These are phyloP conservation scores for Pygathrix nemaeus DNA, from an alignment of 2,113 vertebrate species.

Conservation along the genomic window DNA sequence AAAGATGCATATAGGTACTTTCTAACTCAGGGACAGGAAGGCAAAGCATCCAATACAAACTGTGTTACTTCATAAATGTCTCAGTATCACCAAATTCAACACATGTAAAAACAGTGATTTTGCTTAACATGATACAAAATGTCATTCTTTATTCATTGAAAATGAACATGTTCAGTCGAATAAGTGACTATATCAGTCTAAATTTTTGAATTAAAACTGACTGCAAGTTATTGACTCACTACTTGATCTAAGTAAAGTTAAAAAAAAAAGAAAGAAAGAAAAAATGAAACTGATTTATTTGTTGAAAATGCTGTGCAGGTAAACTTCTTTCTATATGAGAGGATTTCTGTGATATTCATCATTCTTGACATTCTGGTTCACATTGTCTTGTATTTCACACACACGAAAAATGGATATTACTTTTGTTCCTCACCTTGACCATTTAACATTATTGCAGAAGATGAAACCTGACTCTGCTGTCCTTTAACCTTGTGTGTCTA, in stretches of 20 bases:
- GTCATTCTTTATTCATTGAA: background rate
- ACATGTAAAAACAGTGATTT: background rate
- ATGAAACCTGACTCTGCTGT: slow-evolving; percentile 67
- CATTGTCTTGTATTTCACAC: slow-evolving; percentile 51
- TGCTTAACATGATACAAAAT: background rate
- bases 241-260: background rate
- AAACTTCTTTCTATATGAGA: background rate
- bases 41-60: background rate
- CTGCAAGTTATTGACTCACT: background rate
- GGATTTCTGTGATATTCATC: slow-evolving; percentile 42
- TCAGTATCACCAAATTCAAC: background rate
- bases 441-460: slow-evolving; percentile 54
- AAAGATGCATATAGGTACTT: background rate
- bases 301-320: slow-evolving; percentile 26
- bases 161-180: background rate
- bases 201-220: background rate
- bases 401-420: slow-evolving; percentile 50
- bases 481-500: slow-evolving; percentile 47
- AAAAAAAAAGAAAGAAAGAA: background rate
- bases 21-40: background rate
- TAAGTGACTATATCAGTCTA: background rate
- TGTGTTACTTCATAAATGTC: background rate
- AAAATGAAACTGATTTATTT: background rate
- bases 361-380: slow-evolving; percentile 58
- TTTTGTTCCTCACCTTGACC: slow-evolving; percentile 71